These are phyloP conservation scores for Drosophila rufa DNA, from an alignment of 1,140 invertebrate species.

Conservation along the genomic window DNA sequence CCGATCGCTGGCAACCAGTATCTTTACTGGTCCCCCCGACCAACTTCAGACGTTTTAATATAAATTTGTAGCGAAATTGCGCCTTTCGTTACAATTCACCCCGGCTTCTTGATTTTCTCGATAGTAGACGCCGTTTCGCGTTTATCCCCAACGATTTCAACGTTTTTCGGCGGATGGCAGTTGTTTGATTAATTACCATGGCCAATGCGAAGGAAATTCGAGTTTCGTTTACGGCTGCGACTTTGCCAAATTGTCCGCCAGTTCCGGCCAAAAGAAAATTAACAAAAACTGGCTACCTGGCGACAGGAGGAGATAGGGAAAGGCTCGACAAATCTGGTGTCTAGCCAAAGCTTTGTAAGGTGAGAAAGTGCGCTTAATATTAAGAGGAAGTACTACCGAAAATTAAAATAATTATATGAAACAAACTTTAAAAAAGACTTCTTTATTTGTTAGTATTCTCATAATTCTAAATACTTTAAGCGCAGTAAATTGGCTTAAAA, in stretches of 20 bases:
- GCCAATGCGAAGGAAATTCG: conserved; percentile 56
- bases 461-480: background rate
- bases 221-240: conserved; percentile 27
- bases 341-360: background rate
- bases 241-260: conserved; percentile 33
- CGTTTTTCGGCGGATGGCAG: conserved; percentile 51
- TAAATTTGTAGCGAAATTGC: conserved; percentile 62
- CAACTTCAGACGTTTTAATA: conserved; percentile 53
- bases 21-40: conserved; percentile 37
- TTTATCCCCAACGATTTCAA: conserved; percentile 22
- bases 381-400: background rate
- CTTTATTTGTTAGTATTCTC: background rate
- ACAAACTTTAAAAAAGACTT: background rate
- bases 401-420: background rate
- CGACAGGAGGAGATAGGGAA: conserved; percentile 15
- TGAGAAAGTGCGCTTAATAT: conserved; percentile 7
- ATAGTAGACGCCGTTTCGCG: conserved; percentile 13
- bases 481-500: background rate
- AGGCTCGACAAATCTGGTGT: conserved; percentile 4
- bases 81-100: conserved; percentile 53
- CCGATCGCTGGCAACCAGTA: conserved; percentile 23
- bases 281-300: conserved; percentile 32
- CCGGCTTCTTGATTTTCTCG: conserved; percentile 18
- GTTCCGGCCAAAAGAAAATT: conserved; percentile 55
- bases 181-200: conserved; percentile 73